Base-by-base conservation (phyloP, 2,797 vertebrate genomes). In the Cyprinella venusta region DNA sequence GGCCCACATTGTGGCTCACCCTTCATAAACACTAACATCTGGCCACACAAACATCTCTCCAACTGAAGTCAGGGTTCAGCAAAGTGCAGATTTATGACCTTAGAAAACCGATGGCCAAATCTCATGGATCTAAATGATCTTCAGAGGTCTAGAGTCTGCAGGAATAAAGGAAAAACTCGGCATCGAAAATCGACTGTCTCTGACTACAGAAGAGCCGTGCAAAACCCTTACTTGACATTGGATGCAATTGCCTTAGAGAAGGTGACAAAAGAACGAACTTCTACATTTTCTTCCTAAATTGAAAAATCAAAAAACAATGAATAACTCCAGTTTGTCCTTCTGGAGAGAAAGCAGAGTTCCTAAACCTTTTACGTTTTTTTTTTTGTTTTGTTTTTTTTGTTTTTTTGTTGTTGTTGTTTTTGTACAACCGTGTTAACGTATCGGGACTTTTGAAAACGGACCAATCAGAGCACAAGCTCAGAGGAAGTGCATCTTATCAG, bases 1-100 rank as follows among this genome's bases (percentile, higher is more conserved):
- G 98, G 98, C 98, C 21, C 98, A 99, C 91, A 99, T 98, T 15
- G 96, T 99, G 88, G 96, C 96, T 52, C 99, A 97, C 92, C 95
- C 97, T 88, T 98, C 98, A 71, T 99, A 97, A 93, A 50, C 86
- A 56, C 52, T 52, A 38, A 50, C 67, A 79, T 78, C 75, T 82
- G 40, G 68, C 63, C 59, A 38, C 86, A 56, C 56, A 6, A 36
- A 52, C 63, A 80, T 78, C 75, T 82, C 64, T 40, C 76, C 45
- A 80, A 64, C 40, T 72, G 45, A 71, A 64, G 21, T 75, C 24
- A 42, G 18, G 8, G 50, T 74, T 83, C n/a, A 68, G 70, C 13
- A 68, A 61, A 84, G 2, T 21, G 69, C 86, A 86, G 86, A 81
- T 81, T 81, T 65, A 81, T 75, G 61, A 65, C 24, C 45, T 33